Evolutionary conservation across 64 coral and sea anemone genomes (phyloP).

Genomic region (Pocillopora damicornis): DNA sequence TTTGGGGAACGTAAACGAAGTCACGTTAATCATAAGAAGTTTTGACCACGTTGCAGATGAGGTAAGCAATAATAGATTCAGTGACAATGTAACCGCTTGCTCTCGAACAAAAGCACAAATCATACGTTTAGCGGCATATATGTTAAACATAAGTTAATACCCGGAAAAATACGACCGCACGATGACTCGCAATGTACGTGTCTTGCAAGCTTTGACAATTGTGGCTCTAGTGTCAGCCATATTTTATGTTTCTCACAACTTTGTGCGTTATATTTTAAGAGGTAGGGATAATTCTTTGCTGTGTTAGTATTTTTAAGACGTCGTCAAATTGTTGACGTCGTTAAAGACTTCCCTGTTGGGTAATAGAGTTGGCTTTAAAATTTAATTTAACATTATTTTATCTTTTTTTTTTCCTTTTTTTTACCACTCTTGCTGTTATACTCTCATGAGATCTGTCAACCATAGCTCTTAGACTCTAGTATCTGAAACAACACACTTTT

Average conservation of each 20-base stretch:
- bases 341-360: too few relatives aligned
- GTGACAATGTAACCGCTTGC: background rate
- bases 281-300: slow-evolving; percentile 7
- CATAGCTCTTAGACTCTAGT: too few relatives aligned
- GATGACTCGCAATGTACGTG: slow-evolving; percentile 23
- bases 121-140: background rate
- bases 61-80: slow-evolving; percentile 6
- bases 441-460: too few relatives aligned
- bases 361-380: too few relatives aligned
- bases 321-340: background rate
- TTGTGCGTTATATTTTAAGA: slow-evolving; percentile 52
- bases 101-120: background rate
- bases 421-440: too few relatives aligned
- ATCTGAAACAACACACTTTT: too few relatives aligned
- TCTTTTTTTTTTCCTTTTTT: too few relatives aligned
- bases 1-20: slow-evolving; percentile 8
- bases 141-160: background rate
- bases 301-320: background rate
- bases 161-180: background rate
- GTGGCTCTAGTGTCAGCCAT: slow-evolving; percentile 14
- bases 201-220: slow-evolving; percentile 43
- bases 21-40: too few relatives aligned
- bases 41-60: background rate
- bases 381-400: too few relatives aligned
- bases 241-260: slow-evolving; percentile 42